Evolutionary conservation across 2,113 vertebrate genomes (phyloP).

Genomic region (Nestor notabilis): DNA sequence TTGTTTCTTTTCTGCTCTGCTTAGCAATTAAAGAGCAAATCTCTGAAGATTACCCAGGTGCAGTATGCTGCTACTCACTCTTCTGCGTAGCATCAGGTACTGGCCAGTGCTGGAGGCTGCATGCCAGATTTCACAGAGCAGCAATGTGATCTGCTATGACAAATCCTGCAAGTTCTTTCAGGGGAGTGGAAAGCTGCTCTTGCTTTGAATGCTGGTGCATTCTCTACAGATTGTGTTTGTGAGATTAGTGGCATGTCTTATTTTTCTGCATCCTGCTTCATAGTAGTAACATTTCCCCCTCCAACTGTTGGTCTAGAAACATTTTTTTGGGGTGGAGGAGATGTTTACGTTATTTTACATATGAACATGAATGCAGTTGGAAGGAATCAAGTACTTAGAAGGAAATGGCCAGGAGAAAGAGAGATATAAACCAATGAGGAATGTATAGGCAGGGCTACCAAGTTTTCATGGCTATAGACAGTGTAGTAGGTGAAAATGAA

Average conservation of each 20-base stretch:
- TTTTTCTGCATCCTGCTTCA: not conserved
- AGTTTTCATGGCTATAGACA: not conserved
- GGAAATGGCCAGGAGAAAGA: not conserved
- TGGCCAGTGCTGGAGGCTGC: not conserved
- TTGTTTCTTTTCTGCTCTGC: not conserved
- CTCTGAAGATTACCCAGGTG: slow-evolving; percentile 37
- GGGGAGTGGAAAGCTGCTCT: not conserved
- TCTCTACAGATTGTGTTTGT: not conserved
- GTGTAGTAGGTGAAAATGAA: not conserved
- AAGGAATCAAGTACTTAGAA: not conserved
- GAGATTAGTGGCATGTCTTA: not conserved
- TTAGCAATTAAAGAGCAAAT: slow-evolving; percentile 16
- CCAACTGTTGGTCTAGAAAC: not conserved
- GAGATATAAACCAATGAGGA: not conserved
- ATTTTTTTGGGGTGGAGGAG: not conserved
- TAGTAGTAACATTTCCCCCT: not conserved
- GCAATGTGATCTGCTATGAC: not conserved
- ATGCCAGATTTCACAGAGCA: not conserved
- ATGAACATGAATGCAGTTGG: not conserved
- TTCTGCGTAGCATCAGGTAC: not conserved
- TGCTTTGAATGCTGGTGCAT: not conserved
- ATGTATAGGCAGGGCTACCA: not conserved
- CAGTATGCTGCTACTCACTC: not conserved
- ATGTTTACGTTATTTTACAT: fast-evolving
- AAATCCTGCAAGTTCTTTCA: not conserved